Base-by-base conservation (phyloP, 2,888 invertebrate genomes). In the Salpingus planirostris region DNA sequence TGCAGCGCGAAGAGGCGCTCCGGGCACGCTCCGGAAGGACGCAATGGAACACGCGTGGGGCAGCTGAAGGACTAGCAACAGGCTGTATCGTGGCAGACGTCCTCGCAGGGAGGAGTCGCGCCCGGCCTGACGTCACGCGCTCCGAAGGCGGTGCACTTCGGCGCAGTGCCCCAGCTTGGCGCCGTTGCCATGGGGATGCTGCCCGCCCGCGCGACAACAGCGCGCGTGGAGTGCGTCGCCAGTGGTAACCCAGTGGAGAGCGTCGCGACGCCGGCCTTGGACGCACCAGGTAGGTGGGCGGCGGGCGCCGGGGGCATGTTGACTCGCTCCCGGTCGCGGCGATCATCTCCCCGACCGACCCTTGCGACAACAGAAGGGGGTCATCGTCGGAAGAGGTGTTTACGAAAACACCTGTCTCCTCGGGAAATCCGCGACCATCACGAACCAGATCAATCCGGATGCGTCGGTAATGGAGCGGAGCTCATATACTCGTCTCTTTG, bases 11-110 rank as follows among this genome's bases (percentile, higher is more conserved):
- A 35, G 36, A 40, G 36, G 40, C 41, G 42, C 43, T 40, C 33
- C 47, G 46, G 42, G 36, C 31, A 40, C 41, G 42, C 37, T 42
- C 36, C 48, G 47, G 44, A 42, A 37, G 28, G 15, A 49, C 52
- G 52, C 52, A 52, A 47, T 46, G 43, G 46, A 47, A 53, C 52
- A 51, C 58, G 59, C 58, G 60, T 59, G 53, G 47, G 49, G 53
- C 47, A 54, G 57, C 53, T 54, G 60, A 52, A 59, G 52, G 49
- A 64, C 62, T 64, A 66, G 64, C 65, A 66, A 66, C 65, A 66
- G 65, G 65, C 65, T 59, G 58, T 55, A 51, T 54, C 54, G 57
- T 50, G 55, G 53, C 45, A 47, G 51, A 48, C 49, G 56, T 54
- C 54, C 50, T 47, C 51, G 49, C 50, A 49, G 55, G 62, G 62